Base-by-base conservation (phyloP, 2,888 invertebrate species). In the Pristionchus arcanus region DNA sequence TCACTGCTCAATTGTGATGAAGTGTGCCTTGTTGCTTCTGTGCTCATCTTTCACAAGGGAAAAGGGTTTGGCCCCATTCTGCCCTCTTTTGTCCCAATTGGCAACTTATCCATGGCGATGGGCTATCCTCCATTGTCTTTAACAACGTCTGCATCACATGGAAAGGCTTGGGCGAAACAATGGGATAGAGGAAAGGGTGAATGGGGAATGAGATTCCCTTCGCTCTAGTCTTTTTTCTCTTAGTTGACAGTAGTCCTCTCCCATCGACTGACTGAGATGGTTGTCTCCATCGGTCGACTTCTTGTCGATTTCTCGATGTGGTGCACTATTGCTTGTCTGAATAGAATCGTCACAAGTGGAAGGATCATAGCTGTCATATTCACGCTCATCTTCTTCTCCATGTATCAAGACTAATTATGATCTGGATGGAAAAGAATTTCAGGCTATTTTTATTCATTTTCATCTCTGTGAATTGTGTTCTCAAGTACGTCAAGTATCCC, bases 401-500 rank as follows among this genome's bases (percentile, higher is more conserved):
- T 77, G 77, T 77, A 25, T 34, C 25, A 77, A 11, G 7, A 21
- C 2, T 34, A 4, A 16, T 49, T 83, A 5, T 49, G 25, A 53
- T 53, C 42, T 21, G 34, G 28, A n/a, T 49, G 15, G 19, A 19
- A 59, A 4, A 25, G 25, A 21, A 59, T 21, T 53, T 31, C 86
- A 84, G 84, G 84, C 21, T 84, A 13, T 53, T 84, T 55, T 9
- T 55, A 28, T 86, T 86, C 66, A 25, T 86, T 15, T 34, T 42
- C 66, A 86, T 86, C 66, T 86, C 86, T 5, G 19, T 42, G 5
- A 63, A n/a, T 37, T 66, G 53, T 28, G 42, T 86, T 16, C 34
- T 86, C 37, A 63, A 66, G 25, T 86, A 66, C 66, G 16, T 86
- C 37, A 63, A n/a, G 25, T 86, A 86, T 86, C 86, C 86, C 0